A percentile compares a stretch with the other conserved stretches of the same genome.
Conservation (phyloP, 1,140 invertebrate genomes). For the Streblospio benedicti region DNA sequence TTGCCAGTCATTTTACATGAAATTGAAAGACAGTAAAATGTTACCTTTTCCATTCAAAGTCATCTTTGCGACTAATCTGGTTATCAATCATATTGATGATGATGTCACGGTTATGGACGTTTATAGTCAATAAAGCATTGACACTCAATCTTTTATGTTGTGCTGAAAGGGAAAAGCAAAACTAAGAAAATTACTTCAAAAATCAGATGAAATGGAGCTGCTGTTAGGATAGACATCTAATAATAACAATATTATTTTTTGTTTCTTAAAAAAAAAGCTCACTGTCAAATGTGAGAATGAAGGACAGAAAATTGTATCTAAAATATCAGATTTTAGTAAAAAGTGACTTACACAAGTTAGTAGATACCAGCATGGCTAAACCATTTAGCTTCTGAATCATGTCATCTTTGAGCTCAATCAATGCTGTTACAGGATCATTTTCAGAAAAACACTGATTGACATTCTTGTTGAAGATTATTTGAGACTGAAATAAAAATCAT, state of each 20-base stretch:
- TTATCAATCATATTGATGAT: constrained; percentile 61
- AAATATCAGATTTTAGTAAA: no score
- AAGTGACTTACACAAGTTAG: no score
- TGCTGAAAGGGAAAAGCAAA: no score
- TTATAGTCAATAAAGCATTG: constrained; percentile 75
- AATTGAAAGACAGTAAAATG: no score
- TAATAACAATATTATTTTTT: no score
- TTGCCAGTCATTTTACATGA: no score
- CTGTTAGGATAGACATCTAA: no score
- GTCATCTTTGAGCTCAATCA: constrained; percentile 28
- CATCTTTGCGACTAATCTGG: constrained; percentile 31
- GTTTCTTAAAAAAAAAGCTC: no score
- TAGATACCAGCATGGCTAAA: constrained; percentile 36
- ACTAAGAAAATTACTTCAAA: no score
- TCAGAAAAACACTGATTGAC: constrained; percentile 31
- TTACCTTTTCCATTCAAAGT: constrained; percentile 47
- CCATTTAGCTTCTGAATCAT: constrained; percentile 32
- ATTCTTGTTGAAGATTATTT: constrained; percentile 45
- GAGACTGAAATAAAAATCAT: constrained; percentile 27
- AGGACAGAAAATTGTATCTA: no score
- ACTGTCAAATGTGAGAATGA: no score
- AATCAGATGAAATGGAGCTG: no score
- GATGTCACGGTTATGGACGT: constrained; percentile 77
- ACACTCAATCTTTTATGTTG: constrained; percentile 48
- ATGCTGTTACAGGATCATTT: constrained; percentile 16